Evolutionary conservation across 2,113 vertebrate genomes (phyloP).

Genomic region (Ciconia boyciana): DNA sequence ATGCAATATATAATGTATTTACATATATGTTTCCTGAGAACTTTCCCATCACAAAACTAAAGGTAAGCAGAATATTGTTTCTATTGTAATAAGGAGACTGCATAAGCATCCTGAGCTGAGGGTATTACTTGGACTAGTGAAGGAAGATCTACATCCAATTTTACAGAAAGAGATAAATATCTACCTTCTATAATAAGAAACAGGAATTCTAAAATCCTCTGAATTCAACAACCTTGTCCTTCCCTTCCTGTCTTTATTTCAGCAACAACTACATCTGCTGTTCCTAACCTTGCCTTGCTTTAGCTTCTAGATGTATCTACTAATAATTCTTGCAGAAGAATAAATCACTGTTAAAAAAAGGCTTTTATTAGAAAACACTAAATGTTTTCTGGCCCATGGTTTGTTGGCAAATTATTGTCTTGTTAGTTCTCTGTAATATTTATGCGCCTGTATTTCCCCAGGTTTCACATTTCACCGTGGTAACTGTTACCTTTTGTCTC

Average conservation of each 20-base stretch:
- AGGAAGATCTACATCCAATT: neutral
- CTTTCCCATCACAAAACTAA: neutral
- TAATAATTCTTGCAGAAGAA: neutral
- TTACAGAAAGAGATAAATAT: neutral
- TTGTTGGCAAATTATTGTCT: neutral
- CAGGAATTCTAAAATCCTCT: neutral
- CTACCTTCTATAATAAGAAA: neutral
- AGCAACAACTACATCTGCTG: neutral
- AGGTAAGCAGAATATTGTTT: neutral
- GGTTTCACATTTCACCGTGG: neutral
- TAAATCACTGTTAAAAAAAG: neutral
- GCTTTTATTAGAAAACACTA: neutral
- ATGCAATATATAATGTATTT: neutral
- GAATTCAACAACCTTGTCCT: neutral
- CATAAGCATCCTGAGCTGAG: neutral
- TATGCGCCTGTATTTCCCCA: neutral
- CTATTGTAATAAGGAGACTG: neutral
- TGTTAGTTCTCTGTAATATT: neutral
- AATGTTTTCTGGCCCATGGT: neutral
- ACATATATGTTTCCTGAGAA: neutral
- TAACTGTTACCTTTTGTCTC: neutral
- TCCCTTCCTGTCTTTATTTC: neutral
- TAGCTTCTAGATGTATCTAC: neutral
- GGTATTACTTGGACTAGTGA: neutral
- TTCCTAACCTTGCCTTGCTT: neutral